Evolutionary conservation across 2,888 invertebrate genomes (phyloP).

Genomic region (Gibbula magus): DNA sequence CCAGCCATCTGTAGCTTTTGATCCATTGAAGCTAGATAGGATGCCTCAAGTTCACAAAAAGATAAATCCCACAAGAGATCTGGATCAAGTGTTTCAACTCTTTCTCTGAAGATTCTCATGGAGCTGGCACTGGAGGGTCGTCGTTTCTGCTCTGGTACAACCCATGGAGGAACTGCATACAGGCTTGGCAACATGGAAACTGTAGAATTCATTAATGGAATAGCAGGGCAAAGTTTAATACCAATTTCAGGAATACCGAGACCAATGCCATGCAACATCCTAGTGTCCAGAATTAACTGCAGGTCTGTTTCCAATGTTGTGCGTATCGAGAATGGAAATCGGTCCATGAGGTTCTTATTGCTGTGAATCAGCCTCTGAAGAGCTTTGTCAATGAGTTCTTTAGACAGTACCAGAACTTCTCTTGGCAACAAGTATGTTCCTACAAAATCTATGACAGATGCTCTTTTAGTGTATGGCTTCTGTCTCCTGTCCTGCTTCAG

Average conservation of each 20-base stretch:
- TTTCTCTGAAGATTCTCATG: conserved; percentile 23
- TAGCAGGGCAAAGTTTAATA: conserved; percentile 54
- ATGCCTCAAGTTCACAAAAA: conserved; percentile 44
- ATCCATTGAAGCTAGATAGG: conserved; percentile 41
- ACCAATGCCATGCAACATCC: conserved; percentile 48
- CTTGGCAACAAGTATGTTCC: conserved; percentile 38
- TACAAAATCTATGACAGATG: conserved; percentile 23
- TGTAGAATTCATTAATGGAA: conserved; percentile 48
- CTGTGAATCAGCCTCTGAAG: conserved; percentile 53
- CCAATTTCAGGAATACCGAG: conserved; percentile 56
- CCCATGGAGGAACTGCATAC: conserved; percentile 53
- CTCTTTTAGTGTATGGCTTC: conserved; percentile 23
- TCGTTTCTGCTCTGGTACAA: conserved; percentile 37
- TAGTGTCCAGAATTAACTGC: conserved; percentile 55
- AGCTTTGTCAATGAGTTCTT: conserved; percentile 50
- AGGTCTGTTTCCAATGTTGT: conserved; percentile 45
- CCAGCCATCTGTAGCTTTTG: conserved; percentile 45
- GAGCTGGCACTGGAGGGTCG: neutral
- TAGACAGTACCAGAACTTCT: conserved; percentile 42
- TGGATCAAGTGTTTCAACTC: conserved; percentile 23
- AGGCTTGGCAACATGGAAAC: conserved; percentile 47
- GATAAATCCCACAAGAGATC: conserved; percentile 56
- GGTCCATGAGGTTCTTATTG: conserved; percentile 50
- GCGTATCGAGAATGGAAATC: conserved; percentile 58
- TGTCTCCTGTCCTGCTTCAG: neutral